These are phyloP conservation scores for Drepana falcataria DNA, from an alignment of 2,888 invertebrate genomes.

Conservation along the genomic window DNA sequence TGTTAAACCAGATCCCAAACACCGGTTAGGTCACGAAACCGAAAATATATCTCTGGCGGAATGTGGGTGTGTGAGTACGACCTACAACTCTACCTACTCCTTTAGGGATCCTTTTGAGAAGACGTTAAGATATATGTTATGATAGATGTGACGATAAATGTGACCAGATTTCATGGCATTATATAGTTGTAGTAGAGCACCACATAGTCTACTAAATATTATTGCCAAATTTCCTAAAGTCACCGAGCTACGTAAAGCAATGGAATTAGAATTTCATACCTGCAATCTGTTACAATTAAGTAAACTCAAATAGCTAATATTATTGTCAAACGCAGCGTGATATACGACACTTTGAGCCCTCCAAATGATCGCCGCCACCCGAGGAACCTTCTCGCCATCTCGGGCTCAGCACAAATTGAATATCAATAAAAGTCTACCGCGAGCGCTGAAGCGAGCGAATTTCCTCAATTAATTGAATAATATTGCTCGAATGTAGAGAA, in stretches of 20 bases:
- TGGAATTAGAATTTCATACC: not conserved
- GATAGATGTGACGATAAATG: no score
- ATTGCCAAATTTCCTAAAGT: not conserved
- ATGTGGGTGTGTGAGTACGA: no score
- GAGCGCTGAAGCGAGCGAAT: not conserved
- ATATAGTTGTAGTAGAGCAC: no score
- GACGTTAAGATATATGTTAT: no score
- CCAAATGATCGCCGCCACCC: not conserved
- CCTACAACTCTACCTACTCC: no score
- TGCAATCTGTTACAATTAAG: not conserved
- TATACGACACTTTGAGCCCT: not conserved
- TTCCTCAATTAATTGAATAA: slow-evolving; percentile 3
- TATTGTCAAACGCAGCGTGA: not conserved
- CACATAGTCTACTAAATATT: no score
- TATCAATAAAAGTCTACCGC: not conserved
- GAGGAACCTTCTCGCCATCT: not conserved
- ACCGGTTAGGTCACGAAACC: no score
- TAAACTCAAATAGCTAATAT: not conserved
- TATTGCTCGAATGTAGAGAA: slow-evolving; percentile 2
- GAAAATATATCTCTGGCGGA: no score
- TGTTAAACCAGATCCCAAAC: no score
- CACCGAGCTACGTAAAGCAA: not conserved
- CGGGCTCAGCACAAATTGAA: not conserved
- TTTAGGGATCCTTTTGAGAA: no score
- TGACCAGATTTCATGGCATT: no score